Evolutionary conservation across 2,113 vertebrate species (phyloP), one percentile per base, ranked within the genome.

Genomic region (Sprattus sprattus): DNA sequence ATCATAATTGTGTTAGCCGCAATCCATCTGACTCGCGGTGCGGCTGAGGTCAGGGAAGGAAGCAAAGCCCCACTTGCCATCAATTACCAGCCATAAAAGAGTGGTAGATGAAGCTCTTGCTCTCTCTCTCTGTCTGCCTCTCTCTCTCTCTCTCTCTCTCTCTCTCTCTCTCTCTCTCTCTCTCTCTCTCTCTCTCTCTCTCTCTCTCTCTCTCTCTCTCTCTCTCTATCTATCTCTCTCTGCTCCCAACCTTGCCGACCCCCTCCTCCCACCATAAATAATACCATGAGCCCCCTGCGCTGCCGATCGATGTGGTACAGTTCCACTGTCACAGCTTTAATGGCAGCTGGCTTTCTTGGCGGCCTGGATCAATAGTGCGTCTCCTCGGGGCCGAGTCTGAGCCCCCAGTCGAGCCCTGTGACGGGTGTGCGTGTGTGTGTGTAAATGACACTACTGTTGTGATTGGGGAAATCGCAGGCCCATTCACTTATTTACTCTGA

Each of bases 1-100:
- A 94, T 96, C 95, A 95, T 97, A 97, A 97, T 97, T 95, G 96
- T 95, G 96, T 97, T 97, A 97, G 96, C 96, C 95, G 96, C 96
- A 96, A 98, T 96, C 96, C 95, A 96, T 96, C 86, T 95, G 95
- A 96, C 96, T 97, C 95, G 96, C 95, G 94, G 95, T 95, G 95
- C 93, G 67, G 94, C 93, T 91, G 92, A 94, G 96, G 97, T 98
- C 97, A 98, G 95, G 92, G 94, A 95, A 95, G 92, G 92, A 93
- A 89, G 94, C 95, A 93, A 95, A 94, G 96, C 96, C 95, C 97
- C 96, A 95, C 96, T 97, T 97, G 95, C 95, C 94, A 93, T 97
- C 96, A 97, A 98, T 98, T 97, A 97, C 96, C 95, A 95, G 96
- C 95, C 96, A 97, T 96, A 95, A 97, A 94, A 91, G 92, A 92